Evolutionary conservation across 2,888 invertebrate species (phyloP), one percentile per base, ranked within the genome.

Genomic region (Lycocerus yunnanus): DNA sequence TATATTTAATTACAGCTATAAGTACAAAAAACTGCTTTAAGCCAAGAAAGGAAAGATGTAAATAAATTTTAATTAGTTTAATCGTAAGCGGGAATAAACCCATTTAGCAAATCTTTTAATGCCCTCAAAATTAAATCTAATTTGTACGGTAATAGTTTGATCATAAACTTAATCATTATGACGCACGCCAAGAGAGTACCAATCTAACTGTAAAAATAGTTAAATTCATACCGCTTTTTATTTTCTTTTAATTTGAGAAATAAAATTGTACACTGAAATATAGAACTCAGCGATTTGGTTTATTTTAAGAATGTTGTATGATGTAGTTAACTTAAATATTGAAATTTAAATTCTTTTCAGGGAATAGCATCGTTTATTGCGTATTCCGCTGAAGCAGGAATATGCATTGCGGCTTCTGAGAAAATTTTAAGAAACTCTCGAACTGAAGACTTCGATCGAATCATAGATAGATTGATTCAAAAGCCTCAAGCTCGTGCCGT

Each of bases 401-500:
- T 90, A 78, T 90, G 90, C 84, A 88, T 90, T 68, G 90, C 90
- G 0, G 87, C 88, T 16, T 87, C 90, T 59, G 89, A 91, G 81
- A 91, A 90, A 82, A 90, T 92, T 58, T 86, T 90, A 21, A 86
- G 92, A 68, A 90, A 91, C 78, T 88, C 91, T 0, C 88, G 87
- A 78, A 85, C 86, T 18, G 89, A 89, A 75, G 90, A 91, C 80
- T 92, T 91, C 80, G 90, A 90, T 79, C 86, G 88, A 59, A 90
- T 92, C 70, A 88, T 93, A 69, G 89, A 89, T 60, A 87, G 89
- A 66, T 87, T 93, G 8, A 84, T 87, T 58, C 84, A 87, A n/a
- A 89, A 91, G 79, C 88, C 89, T 68, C 90, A 90, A 80, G 93
- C 93, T 58, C 86, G 91, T 67, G 92, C 90, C 9, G 92, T 93